Base-by-base conservation (phyloP, 2,113 vertebrate genomes). In the Haemorhous mexicanus region DNA sequence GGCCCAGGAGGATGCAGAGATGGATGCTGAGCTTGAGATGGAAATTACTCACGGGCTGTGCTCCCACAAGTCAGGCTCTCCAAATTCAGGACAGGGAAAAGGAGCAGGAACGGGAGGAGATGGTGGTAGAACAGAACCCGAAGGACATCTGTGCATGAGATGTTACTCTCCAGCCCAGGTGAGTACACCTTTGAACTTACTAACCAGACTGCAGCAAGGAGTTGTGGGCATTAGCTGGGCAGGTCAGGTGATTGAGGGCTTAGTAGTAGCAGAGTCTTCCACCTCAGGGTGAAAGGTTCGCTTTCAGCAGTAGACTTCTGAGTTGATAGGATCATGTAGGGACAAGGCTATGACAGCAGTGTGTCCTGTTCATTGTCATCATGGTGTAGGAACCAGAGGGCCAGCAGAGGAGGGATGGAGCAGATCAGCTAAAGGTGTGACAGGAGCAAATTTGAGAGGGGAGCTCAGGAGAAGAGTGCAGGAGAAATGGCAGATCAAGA, bases 1-100 rank as follows among this genome's bases (percentile, higher is more conserved):
- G 97, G 99, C 99, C n/a, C 98, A 99, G 97, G 99, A 99, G 97
- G 99, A 99, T 56, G 99, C 99, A 7, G 99, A 99, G 98, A 99
- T 99, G 99, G 99, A 99, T 76, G 99, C 99, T 3, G 99, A 99
- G 97, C 99, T 99, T 78, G 99, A 99, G 97, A 97, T 99, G 94
- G 99, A 99, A 98, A 97, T 99, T 97, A 98, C 99, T 84, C 99
- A 99, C 30, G 98, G 99, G 81, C 92, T 98, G 66, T 97, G 98
- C 62, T 97, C 97, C 11, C 74, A 95, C 64, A 98, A 98, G 20
- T 97, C 98, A 84, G 95, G 96, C 46, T 98, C 98, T 1, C 22
- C 93, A 3, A 95, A 97, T 39, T 98, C 98, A 87, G 97, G 97
- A 19, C 92, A 96, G 26, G 92, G 52, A 21, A 95, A 84, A 7